Conservation (phyloP, 2,888 invertebrate species). For the Protula sp. region DNA sequence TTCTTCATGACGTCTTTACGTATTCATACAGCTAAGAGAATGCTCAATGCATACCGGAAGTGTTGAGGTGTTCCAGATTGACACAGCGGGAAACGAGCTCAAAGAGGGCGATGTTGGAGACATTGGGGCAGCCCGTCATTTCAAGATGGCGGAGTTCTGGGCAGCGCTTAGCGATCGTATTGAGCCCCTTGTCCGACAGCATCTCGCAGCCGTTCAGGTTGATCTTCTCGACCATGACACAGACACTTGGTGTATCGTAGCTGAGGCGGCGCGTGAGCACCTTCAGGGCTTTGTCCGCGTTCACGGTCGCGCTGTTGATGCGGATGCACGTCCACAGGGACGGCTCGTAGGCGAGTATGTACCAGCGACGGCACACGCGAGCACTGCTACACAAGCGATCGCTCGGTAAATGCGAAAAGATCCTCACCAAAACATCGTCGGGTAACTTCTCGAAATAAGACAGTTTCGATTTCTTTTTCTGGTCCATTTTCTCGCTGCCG, state of each 20-base stretch:
- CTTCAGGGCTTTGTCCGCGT: constrained; percentile 64
- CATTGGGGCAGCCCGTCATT: constrained; percentile 67
- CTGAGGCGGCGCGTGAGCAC: constrained; percentile 63
- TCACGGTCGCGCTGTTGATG: constrained; percentile 55
- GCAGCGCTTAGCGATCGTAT: constrained; percentile 71
- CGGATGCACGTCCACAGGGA: constrained; percentile 68
- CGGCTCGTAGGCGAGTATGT: constrained; percentile 73
- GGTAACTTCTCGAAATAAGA: constrained; percentile 56
- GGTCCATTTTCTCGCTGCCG: too few relatives aligned
- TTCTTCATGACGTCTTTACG: too few relatives aligned
- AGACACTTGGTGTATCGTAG: constrained; percentile 65
- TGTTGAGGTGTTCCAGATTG: constrained; percentile 77
- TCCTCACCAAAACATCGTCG: constrained; percentile 66
- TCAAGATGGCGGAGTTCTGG: constrained; percentile 77
- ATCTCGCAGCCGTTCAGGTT: constrained; percentile 66
- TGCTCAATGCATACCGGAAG: too few relatives aligned
- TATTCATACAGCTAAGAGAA: too few relatives aligned
- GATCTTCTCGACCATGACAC: constrained; percentile 65
- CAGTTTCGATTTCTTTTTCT: too few relatives aligned
- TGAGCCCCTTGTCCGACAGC: constrained; percentile 73
- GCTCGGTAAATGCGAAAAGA: constrained; percentile 68
- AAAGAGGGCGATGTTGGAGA: constrained; percentile 72
- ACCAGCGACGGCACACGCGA: constrained; percentile 71
- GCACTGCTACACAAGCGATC: constrained; percentile 68
- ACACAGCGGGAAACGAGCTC: constrained; percentile 74